phyloP scores from a whole-genome alignment of 1,140 invertebrate genomes.

The Habropoda laboriosa region DNA sequence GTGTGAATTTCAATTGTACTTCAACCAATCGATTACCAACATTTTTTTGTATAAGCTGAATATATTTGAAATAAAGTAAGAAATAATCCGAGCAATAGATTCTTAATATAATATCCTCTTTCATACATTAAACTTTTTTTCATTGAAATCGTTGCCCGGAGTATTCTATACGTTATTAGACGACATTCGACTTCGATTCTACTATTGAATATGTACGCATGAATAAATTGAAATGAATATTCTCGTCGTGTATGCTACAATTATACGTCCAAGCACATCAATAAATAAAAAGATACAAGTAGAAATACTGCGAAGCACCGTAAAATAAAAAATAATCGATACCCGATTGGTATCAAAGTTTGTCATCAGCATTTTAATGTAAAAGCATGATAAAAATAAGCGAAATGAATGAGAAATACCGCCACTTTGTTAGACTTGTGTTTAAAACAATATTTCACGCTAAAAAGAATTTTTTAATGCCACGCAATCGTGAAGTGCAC shows the following conservation, averaged over 20 bases:
- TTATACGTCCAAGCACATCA: not conserved
- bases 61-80: not conserved
- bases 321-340: not conserved
- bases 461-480: not conserved
- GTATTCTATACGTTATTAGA: not conserved
- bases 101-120: not conserved
- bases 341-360: not conserved
- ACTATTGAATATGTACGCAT: not conserved
- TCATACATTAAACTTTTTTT: constrained; percentile 3
- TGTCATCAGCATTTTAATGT: not conserved
- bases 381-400: not conserved
- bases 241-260: not conserved
- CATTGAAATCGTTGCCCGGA: not conserved
- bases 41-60: not conserved
- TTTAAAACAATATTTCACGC: not conserved
- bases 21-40: not conserved
- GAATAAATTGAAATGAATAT: not conserved
- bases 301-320: constrained; percentile 2
- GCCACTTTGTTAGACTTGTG: too few species aligned
- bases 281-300: constrained; percentile 1
- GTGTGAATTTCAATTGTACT: not conserved
- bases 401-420: not conserved
- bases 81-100: constrained; percentile 8
- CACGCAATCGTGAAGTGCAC: not conserved
- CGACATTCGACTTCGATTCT: not conserved